Evolutionary conservation across 1,140 invertebrate species (phyloP).

Genomic region (Centruroides vittatus): DNA sequence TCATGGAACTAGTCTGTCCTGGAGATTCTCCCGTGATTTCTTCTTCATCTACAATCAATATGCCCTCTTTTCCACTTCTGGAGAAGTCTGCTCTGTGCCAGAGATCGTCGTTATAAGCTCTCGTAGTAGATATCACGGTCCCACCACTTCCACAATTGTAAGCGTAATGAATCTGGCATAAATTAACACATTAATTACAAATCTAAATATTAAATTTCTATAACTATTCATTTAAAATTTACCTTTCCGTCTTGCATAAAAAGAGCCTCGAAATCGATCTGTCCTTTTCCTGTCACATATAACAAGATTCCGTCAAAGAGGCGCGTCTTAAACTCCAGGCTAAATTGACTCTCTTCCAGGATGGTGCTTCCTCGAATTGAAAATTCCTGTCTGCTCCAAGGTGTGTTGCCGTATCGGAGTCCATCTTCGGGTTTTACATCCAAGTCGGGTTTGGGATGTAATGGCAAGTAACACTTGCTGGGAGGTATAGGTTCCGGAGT

Average conservation of each 20-base stretch:
- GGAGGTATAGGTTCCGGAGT: constrained; percentile 12
- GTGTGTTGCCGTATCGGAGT: constrained; percentile 13
- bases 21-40: constrained; percentile 37
- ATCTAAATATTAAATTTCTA: too few relatives aligned
- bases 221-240: constrained; percentile 19
- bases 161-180: constrained; percentile 42
- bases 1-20: constrained; percentile 40
- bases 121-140: constrained; percentile 37
- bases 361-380: constrained; percentile 39
- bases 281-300: constrained; percentile 51
- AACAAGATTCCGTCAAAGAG: constrained; percentile 66
- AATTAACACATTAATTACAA: background rate
- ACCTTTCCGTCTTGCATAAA: constrained; percentile 65
- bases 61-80: constrained; percentile 25
- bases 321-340: constrained; percentile 65
- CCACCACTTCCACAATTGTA: constrained; percentile 59
- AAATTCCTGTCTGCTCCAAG: constrained; percentile 45
- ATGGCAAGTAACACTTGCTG: constrained; percentile 12
- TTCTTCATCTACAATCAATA: constrained; percentile 38
- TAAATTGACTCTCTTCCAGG: constrained; percentile 48
- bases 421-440: constrained; percentile 6
- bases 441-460: constrained; percentile 6
- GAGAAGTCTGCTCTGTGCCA: constrained; percentile 68
- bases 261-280: constrained; percentile 61
- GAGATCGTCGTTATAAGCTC: constrained; percentile 57